Percentiles rank a stretch among this genome's conserved stretches.
These are phyloP conservation scores for Karalla daura DNA, from an alignment of 2,797 vertebrate genomes.

Conservation along the genomic window DNA sequence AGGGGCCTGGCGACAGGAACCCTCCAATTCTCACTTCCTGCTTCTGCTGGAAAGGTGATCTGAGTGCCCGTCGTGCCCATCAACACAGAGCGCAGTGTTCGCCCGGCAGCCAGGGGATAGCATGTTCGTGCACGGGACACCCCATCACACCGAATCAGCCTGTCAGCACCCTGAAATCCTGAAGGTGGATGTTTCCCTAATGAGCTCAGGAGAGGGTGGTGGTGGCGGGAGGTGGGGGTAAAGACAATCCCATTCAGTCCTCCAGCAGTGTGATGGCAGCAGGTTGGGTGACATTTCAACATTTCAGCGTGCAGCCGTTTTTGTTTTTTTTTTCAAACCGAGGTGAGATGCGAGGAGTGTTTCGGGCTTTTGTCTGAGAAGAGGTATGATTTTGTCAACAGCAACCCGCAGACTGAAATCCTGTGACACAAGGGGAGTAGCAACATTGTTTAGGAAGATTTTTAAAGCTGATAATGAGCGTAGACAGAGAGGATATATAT, in stretches of 20 bases:
- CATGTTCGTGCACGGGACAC: constrained; percentile 53
- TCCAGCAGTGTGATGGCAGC: constrained; percentile 11
- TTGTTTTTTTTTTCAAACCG: no score
- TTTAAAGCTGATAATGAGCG: constrained; percentile 41
- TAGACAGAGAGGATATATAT: constrained; percentile 7
- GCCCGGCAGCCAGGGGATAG: constrained; percentile 56
- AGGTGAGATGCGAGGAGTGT: neutral
- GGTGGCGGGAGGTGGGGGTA: constrained; percentile 21
- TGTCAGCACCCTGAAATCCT: constrained; percentile 69
- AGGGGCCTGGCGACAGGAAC: constrained; percentile 81
- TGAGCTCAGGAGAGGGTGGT: no score
- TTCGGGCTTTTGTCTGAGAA: neutral
- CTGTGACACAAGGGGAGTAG: neutral
- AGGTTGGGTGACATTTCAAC: constrained; percentile 39
- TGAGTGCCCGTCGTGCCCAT: constrained; percentile 55
- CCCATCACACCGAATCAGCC: constrained; percentile 70
- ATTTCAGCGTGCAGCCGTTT: no score
- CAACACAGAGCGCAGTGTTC: constrained; percentile 74
- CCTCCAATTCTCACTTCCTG: constrained; percentile 84
- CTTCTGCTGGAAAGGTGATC: constrained; percentile 81
- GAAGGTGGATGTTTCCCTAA: constrained; percentile 56
- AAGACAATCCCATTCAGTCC: constrained; percentile 60
- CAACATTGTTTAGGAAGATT: constrained; percentile 9
- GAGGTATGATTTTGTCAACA: neutral
- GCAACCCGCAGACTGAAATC: constrained; percentile 1